A percentile compares a stretch with the other conserved stretches of the same genome.
These are phyloP conservation scores for Galeruca laticollis DNA, from an alignment of 2,888 invertebrate species.

Conservation along the genomic window DNA sequence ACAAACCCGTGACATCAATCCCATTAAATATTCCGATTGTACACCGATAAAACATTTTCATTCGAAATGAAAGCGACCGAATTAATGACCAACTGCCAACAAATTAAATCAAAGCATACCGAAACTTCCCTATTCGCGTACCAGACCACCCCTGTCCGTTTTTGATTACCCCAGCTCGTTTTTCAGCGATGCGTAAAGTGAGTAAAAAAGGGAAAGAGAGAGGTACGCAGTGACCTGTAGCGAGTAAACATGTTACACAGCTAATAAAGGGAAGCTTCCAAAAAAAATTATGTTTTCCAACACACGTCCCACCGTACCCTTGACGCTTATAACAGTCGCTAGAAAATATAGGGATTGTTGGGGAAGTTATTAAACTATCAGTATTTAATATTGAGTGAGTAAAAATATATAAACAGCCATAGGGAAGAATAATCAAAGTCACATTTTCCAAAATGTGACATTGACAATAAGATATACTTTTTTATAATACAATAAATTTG, in stretches of 20 bases:
- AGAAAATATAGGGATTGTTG: conserved; percentile 14
- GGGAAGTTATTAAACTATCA: too few relatives aligned
- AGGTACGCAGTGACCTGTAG: conserved; percentile 56
- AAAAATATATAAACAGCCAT: too few relatives aligned
- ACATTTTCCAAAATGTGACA: too few relatives aligned
- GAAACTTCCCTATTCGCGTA: conserved; percentile 12
- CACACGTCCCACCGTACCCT: conserved; percentile 2
- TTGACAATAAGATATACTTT: too few relatives aligned
- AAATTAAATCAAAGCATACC: conserved; percentile 26
- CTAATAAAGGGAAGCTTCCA: conserved; percentile 43
- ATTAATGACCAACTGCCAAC: conserved; percentile 18
- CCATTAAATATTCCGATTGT: conserved; percentile 22
- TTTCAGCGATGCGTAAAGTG: conserved; percentile 33
- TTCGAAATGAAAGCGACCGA: not conserved
- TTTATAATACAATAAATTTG: too few relatives aligned
- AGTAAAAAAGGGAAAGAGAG: conserved; percentile 28
- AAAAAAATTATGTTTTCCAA: conserved; percentile 23
- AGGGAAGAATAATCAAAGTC: too few relatives aligned
- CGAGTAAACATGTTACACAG: conserved; percentile 54
- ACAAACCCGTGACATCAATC: not conserved
- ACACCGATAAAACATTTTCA: conserved; percentile 7
- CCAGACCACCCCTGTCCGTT: conserved; percentile 33
- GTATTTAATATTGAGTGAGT: too few relatives aligned
- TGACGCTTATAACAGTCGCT: not conserved
- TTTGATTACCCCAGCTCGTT: conserved; percentile 14